These are phyloP conservation scores for Enteromius argenteus DNA, from an alignment of 2,797 vertebrate species.

Conservation along the genomic window DNA sequence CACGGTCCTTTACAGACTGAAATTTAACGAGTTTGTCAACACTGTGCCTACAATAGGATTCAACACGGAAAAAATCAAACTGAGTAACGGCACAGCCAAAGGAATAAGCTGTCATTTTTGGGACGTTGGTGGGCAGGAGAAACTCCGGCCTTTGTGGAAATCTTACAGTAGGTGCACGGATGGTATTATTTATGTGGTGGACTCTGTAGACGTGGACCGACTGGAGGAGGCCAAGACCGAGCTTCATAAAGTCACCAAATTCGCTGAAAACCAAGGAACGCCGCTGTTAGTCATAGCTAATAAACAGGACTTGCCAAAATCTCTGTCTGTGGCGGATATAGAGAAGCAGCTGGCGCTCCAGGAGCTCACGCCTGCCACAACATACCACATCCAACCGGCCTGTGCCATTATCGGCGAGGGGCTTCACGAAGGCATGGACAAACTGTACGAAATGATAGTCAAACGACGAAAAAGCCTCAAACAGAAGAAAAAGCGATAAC, in stretches of 20 bases:
- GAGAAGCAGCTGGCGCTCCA: slow-evolving; percentile 92
- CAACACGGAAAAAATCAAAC: slow-evolving; percentile 93
- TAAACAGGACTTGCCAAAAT: slow-evolving; percentile 96
- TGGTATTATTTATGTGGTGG: slow-evolving; percentile 98
- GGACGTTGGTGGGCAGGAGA: slow-evolving; percentile 98
- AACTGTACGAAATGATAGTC: slow-evolving; percentile 96
- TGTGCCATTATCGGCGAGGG: slow-evolving; percentile 98
- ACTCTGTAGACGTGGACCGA: slow-evolving; percentile 95
- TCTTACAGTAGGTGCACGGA: slow-evolving; percentile 98
- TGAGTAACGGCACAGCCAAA: slow-evolving; percentile 91
- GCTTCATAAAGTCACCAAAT: slow-evolving; percentile 96
- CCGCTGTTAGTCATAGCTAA: slow-evolving; percentile 97
- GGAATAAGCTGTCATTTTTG: slow-evolving; percentile 98
- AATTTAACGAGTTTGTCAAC: slow-evolving; percentile 98
- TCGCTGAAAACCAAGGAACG: slow-evolving; percentile 95
- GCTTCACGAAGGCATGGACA: slow-evolving; percentile 96
- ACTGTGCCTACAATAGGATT: slow-evolving; percentile 98
- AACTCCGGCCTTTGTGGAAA: slow-evolving; percentile 96
- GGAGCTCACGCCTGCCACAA: slow-evolving; percentile 91
- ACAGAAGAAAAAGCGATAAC: slow-evolving; percentile 93
- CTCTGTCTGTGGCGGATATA: slow-evolving; percentile 91
- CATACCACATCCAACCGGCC: slow-evolving; percentile 95
- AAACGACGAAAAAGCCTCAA: slow-evolving; percentile 93
- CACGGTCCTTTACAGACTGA: slow-evolving; percentile 93
- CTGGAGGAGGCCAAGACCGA: slow-evolving; percentile 95